phyloP scores from a whole-genome alignment of 1,140 invertebrate genomes.

The Coenobita brevimanus region DNA sequence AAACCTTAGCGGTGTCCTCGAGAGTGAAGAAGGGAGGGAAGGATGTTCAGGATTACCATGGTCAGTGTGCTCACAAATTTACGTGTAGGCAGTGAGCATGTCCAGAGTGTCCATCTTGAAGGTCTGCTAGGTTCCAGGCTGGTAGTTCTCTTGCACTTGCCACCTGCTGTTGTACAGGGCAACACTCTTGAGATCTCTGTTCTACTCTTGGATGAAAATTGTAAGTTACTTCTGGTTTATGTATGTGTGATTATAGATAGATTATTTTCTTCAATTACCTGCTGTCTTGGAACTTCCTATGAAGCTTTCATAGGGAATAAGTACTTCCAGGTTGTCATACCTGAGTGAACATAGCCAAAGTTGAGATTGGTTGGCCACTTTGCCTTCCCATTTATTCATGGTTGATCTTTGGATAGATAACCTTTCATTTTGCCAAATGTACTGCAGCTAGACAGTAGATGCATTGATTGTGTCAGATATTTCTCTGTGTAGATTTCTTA shows the following conservation, averaged over 20 bases:
- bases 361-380: background rate
- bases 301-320: constrained; percentile 20
- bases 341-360: constrained; percentile 33
- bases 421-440: no score
- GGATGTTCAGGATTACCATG: constrained; percentile 15
- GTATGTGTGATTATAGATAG: no score
- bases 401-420: background rate
- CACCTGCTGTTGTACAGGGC: no score
- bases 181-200: no score
- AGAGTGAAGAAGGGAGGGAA: background rate
- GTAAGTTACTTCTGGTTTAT: no score
- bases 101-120: constrained; percentile 62
- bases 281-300: background rate
- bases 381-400: background rate
- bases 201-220: no score
- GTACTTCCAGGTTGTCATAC: constrained; percentile 14
- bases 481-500: no score
- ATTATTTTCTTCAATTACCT: no score
- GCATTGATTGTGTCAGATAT: no score
- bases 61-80: constrained; percentile 27
- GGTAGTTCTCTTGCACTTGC: background rate
- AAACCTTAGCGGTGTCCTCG: background rate
- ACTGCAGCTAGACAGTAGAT: no score
- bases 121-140: constrained; percentile 20
- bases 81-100: constrained; percentile 54